Evolutionary conservation across 2,888 invertebrate species (phyloP).

Genomic region (Drosophila nr. perissopoda): DNA sequence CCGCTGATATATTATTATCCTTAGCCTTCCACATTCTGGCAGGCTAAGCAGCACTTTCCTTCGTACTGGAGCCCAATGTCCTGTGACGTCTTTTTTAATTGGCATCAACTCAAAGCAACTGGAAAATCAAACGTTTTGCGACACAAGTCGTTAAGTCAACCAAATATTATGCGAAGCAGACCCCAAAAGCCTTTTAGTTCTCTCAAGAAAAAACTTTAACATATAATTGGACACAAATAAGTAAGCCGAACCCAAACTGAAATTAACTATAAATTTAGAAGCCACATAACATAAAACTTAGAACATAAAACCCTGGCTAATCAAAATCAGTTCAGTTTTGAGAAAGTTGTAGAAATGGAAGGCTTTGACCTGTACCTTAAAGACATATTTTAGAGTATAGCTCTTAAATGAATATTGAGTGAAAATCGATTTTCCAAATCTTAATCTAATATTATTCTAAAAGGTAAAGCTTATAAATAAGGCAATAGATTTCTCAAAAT

Average conservation of each 20-base stretch:
- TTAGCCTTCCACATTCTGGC: constrained; percentile 14
- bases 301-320: background rate
- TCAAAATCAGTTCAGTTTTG: background rate
- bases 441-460: background rate
- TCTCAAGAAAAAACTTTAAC: background rate
- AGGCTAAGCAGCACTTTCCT: constrained; percentile 46
- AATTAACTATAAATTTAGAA: background rate
- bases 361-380: accelerated
- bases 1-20: constrained; percentile 72
- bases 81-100: constrained; percentile 69
- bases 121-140: constrained; percentile 54
- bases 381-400: accelerated
- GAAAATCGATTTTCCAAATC: background rate
- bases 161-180: background rate
- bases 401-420: background rate
- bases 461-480: background rate
- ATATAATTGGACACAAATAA: background rate
- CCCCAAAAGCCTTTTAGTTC: background rate
- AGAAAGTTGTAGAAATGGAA: background rate
- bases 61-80: constrained; percentile 41
- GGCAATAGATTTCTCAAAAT: background rate
- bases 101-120: constrained; percentile 63
- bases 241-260: background rate
- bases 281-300: background rate
- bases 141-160: constrained; percentile 1